Conservation (phyloP, 2,888 invertebrate species). For the Melitaea athalia region DNA sequence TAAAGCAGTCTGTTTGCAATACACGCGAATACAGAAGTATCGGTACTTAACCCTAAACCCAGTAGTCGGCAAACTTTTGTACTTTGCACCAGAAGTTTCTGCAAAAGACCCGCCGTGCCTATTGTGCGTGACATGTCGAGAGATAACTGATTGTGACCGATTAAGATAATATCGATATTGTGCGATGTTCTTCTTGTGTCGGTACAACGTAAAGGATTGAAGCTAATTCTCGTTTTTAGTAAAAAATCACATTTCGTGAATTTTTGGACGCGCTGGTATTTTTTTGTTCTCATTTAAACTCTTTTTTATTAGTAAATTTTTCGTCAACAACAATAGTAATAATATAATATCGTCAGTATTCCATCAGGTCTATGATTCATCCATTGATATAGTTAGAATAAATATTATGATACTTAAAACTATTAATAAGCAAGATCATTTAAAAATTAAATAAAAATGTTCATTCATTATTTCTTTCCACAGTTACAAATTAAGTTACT, state of each 20-base stretch:
- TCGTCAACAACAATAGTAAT: too few species aligned
- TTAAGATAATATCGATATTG: constrained; percentile 30
- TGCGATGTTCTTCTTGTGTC: constrained; percentile 1
- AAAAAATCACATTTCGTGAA: not conserved
- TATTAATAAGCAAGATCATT: too few species aligned
- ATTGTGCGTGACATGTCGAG: constrained; percentile 22
- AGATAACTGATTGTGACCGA: constrained; percentile 34
- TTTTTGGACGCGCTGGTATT: not conserved
- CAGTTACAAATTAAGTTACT: too few species aligned
- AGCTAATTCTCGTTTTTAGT: not conserved
- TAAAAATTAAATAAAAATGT: too few species aligned
- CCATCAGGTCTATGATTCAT: too few species aligned
- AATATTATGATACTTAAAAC: too few species aligned
- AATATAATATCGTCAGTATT: too few species aligned
- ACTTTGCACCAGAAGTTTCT: not conserved
- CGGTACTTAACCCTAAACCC: constrained; percentile 29
- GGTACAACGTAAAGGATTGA: constrained; percentile 9
- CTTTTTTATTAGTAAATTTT: not conserved
- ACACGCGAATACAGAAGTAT: constrained; percentile 24
- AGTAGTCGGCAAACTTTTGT: constrained; percentile 27
- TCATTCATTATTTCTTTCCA: too few species aligned
- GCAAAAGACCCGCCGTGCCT: constrained; percentile 10
- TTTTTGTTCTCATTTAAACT: not conserved
- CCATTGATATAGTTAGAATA: too few species aligned
- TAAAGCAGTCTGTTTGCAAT: constrained; percentile 19